These are phyloP conservation scores for Pachyuromys duprasi DNA, from an alignment of 2,797 vertebrate genomes.

Conservation along the genomic window DNA sequence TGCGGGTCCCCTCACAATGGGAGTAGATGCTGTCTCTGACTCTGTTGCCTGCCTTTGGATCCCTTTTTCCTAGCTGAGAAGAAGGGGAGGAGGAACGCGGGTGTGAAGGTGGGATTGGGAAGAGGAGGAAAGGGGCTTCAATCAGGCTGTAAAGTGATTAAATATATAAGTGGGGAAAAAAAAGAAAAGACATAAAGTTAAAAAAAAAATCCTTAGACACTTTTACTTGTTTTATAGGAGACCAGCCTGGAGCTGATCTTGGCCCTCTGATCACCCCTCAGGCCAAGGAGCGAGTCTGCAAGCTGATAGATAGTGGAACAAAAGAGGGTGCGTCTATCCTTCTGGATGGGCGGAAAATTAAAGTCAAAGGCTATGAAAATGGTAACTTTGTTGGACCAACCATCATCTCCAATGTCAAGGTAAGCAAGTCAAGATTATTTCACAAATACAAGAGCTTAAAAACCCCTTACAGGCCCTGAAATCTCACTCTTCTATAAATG, in stretches of 20 bases:
- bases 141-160: no score
- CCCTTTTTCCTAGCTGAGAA: no score
- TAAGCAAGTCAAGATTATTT: conserved; percentile 81
- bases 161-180: no score
- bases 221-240: conserved; percentile 88
- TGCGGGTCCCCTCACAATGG: no score
- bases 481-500: conserved; percentile 17
- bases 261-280: conserved; percentile 96
- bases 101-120: no score
- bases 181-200: no score
- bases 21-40: no score
- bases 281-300: conserved; percentile 94
- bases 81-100: no score
- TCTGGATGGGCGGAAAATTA: conserved; percentile 94
- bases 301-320: conserved; percentile 93
- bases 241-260: conserved; percentile 96
- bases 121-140: no score
- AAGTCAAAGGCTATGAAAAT: conserved; percentile 96
- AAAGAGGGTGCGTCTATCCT: conserved; percentile 94
- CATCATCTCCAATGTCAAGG: conserved; percentile 93
- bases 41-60: no score
- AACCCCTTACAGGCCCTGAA: not conserved
- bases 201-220: not conserved
- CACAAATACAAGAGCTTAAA: conserved; percentile 11
- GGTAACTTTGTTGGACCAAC: conserved; percentile 98